Evolutionary conservation across 1,140 invertebrate species (phyloP), one percentile per base, ranked within the genome.

Genomic region (Mactra quadrangularis): DNA sequence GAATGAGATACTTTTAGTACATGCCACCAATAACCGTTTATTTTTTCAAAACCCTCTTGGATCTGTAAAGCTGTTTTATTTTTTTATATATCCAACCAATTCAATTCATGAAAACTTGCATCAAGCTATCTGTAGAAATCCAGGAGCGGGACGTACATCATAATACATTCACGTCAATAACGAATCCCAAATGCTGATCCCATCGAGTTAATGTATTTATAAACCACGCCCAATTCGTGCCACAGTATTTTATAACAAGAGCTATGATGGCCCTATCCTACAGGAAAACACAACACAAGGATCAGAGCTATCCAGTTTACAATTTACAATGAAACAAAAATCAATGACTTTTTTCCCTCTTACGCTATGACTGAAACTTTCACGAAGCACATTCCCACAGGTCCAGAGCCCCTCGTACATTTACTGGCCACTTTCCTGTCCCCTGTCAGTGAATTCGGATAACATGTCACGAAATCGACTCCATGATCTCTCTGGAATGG

Each of bases 401-500:
- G 59, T 55, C 17, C 15, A 45, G 50, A 64, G 38, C 27, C 45
- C 31, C 33, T 53, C 45, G 72, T 17, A 11, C 41, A 27, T 64
- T 55, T 83, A 85, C 76, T 85, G 72, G 64, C 64, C 71, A 29
- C 81, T 79, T 22, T 83, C 75, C 33, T 71, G 68, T 38, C 72
- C 78, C 75, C 72, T 87, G 66, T 92, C 91, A 31, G 87, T 86
- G 86, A 90, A 92, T 66, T 99, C 97, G 87, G 96, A 96, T 90
- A 99, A 96, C 91, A 99, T 97, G 94, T 99, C 98, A 87, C 98
- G 96, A 95, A 99, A 99, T 88, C 97, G 96, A 79, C 95, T 95
- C 98, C 98, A 99, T 86, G 98, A 98, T 93, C 98, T 98, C 93
- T 99, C 98, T 86, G 98, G 98, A 92, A 99, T 97, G 87, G 98